A percentile compares a stretch with the other conserved stretches of the same genome.
phyloP scores from a whole-genome alignment of 2,888 invertebrate genomes.

The Drosophila nigritarsus region DNA sequence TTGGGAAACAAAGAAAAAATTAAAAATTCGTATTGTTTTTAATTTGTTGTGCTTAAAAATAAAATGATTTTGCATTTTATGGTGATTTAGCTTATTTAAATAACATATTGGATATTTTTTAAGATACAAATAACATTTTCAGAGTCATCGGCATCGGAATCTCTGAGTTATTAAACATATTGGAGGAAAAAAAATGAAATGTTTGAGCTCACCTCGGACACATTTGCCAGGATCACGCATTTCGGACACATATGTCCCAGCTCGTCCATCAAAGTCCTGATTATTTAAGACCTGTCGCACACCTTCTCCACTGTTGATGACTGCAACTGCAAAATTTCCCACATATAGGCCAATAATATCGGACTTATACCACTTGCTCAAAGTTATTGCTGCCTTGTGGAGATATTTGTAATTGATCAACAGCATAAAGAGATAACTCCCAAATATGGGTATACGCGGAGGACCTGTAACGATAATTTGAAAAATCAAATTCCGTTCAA shows the following conservation, averaged over 20 bases:
- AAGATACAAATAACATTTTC: too few relatives aligned
- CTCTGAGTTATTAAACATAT: neutral
- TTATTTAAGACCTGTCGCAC: constrained; percentile 87
- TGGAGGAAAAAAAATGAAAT: neutral
- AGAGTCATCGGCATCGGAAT: neutral
- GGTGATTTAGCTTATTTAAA: too few relatives aligned
- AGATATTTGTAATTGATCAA: constrained; percentile 86
- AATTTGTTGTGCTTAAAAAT: too few relatives aligned
- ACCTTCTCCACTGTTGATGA: constrained; percentile 86
- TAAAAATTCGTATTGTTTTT: too few relatives aligned
- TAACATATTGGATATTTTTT: too few relatives aligned
- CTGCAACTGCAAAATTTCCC: constrained; percentile 86
- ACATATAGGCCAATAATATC: constrained; percentile 87
- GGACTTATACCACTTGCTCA: constrained; percentile 87
- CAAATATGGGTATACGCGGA: constrained; percentile 87
- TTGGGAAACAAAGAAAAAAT: too few relatives aligned
- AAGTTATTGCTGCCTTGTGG: constrained; percentile 85
- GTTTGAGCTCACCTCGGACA: constrained; percentile 69
- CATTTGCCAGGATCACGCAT: constrained; percentile 85
- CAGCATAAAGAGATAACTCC: constrained; percentile 87
- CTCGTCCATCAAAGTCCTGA: constrained; percentile 88
- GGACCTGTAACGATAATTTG: constrained; percentile 85
- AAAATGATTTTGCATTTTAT: too few relatives aligned
- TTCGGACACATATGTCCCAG: constrained; percentile 85
- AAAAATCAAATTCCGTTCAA: constrained; percentile 4